Base-by-base conservation (phyloP, 1,140 invertebrate genomes). In the Drosophila nebulosa region DNA sequence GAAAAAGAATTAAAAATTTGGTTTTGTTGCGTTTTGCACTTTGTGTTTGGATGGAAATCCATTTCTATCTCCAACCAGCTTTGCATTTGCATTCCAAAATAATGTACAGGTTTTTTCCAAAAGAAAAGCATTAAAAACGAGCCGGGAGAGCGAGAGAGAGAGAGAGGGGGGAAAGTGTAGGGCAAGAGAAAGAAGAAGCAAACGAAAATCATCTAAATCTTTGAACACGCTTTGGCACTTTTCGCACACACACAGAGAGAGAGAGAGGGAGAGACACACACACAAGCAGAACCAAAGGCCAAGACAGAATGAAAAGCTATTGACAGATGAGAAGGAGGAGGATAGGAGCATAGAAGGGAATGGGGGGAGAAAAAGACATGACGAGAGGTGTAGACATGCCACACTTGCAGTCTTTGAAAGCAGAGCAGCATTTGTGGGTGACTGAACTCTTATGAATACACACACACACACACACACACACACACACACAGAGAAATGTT, bases 141-240 rank as follows among this genome's bases (percentile, higher is more conserved):
- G n/a, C n/a, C n/a, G n/a, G n/a, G n/a, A n/a, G 24, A 66, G 9
- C 26, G 22, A 63, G 26, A 63, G 10, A 63, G 21, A 61, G 32
- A 32, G 51, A 68, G 46, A 35, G 3, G 63, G 32, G 14, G 18
- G 2, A 6, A 24, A 39, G 57, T 42, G 27, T 14, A 27, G 9
- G 16, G 0, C 4, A 14, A 22, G 35, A 6, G 39, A 1, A 7
- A 18, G 18, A 46, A 46, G 1, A 7, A 18, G 18, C 18, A 46
- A 46, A 46, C 16, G 12, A 50, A 46, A 85, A 80, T 80, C 81
- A 74, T 85, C 80, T 85, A 81, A 85, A 86, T 86, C 81, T 85
- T 86, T 85, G 81, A 85, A 85, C 81, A 85, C 69, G 80, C 81
- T 85, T 85, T 86, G 85, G 81, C 81, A 85, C 81, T 85, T 85